Percentiles rank a stretch among this genome's conserved stretches.
phyloP scores from a whole-genome alignment of 2,888 invertebrate genomes.

The Encarsia formosa region DNA sequence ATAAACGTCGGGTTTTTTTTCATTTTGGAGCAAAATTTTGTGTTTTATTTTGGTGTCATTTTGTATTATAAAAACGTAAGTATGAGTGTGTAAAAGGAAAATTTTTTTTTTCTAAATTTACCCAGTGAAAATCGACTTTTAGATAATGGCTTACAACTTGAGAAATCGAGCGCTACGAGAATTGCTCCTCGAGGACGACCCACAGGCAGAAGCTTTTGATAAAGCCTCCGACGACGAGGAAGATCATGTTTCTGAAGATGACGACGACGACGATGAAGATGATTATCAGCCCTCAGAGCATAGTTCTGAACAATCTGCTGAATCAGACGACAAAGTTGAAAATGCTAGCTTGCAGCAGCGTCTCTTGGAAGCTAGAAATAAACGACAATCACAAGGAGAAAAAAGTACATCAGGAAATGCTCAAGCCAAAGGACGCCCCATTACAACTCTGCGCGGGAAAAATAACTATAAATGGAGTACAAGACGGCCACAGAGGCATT shows the following conservation, averaged over 20 bases:
- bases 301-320: neutral
- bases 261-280: neutral
- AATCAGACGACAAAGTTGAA: neutral
- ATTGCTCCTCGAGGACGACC: neutral
- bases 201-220: no score
- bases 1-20: no score
- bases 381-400: no score
- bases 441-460: neutral
- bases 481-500: no score
- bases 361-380: neutral
- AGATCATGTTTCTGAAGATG: neutral
- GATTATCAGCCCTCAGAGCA: neutral
- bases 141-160: slow-evolving; percentile 3
- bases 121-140: no score
- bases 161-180: neutral
- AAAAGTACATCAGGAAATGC: no score
- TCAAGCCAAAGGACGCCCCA: neutral
- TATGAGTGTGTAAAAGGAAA: no score
- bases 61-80: no score
- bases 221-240: neutral
- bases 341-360: neutral
- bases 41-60: no score
- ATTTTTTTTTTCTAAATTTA: no score
- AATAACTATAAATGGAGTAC: neutral
- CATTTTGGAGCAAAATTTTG: no score